Conservation (phyloP, 2,888 invertebrate genomes). For the Odontocerum albicorne region DNA sequence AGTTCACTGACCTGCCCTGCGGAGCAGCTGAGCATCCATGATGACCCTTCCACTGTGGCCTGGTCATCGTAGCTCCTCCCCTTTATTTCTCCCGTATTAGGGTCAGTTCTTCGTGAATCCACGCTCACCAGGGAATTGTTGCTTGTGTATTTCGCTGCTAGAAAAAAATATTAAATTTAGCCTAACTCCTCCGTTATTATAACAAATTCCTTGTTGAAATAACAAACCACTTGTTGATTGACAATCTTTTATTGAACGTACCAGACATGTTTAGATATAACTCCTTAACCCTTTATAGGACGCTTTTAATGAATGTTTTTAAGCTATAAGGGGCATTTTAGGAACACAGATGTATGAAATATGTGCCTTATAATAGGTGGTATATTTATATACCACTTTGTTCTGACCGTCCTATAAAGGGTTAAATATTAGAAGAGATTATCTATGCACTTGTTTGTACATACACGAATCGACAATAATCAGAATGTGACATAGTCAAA, state of each 20-base stretch:
- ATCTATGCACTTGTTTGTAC: no score
- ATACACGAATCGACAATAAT: neutral
- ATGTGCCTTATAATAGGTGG: no score
- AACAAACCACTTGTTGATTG: no score
- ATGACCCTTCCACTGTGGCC: constrained; percentile 23
- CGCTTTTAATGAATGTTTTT: no score
- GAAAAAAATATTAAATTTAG: neutral
- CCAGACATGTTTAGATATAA: neutral
- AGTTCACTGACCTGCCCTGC: constrained; percentile 24
- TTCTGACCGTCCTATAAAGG: no score
- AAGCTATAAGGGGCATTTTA: no score
- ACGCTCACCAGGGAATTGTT: constrained; percentile 31
- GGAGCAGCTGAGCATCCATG: constrained; percentile 27
- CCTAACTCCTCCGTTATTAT: no score
- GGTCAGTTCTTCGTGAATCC: constrained; percentile 16
- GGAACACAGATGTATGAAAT: no score
- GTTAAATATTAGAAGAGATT: neutral
- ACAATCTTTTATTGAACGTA: no score
- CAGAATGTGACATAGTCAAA: neutral
- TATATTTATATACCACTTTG: no score
- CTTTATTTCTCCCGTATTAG: neutral
- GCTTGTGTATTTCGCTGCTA: constrained; percentile 27
- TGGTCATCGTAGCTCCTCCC: constrained; percentile 9
- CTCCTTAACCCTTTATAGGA: neutral
- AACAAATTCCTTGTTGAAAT: no score